Base-by-base conservation (phyloP, 2,888 invertebrate genomes). In the Tetragonula carbonaria region DNA sequence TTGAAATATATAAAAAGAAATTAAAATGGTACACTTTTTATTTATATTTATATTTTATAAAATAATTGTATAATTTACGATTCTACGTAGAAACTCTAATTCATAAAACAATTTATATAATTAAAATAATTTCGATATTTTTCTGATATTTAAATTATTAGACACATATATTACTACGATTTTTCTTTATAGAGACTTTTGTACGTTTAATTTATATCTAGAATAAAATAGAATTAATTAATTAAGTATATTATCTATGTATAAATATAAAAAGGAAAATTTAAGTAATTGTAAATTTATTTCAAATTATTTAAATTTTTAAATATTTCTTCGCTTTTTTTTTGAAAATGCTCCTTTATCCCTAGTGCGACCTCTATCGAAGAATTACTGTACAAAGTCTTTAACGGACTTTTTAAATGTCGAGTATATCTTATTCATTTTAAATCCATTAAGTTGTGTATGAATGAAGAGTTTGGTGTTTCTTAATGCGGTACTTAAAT, bases 401-500 rank as follows among this genome's bases (percentile, higher is more conserved):
- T 85, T 72, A 89, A 89, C 88, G 89, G 77, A 80, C 66, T 75
- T 83, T 89, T 84, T 80, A 84, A 87, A 76, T 78, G 59, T 23
- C 23, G 21, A 51, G 21, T 65, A 33, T 66, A 33, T 66, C 23
- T 51, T 23, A 21, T 53, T 62, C 85, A 45, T 67, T 82, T 51
- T n/a, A 84, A 80, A 23, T 13, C 33, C 14, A 55, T 51, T 50
- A 57, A 71, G n/a, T 70, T 70, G 63, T 28, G 14, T 8, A 55
- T n/a, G 50, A 5, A 8, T 18, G 28, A 67, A 72, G 51, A 62
- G 23, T 73, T 66, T 57, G 0, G 28, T 50, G 53, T 68, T 82
- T 74, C 53, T 62, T 65, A 38, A 28, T 73, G 65, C 28, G 57
- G 11, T 57, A 45, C 59, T 74, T 28, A 45, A 66, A 68, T 66